These are phyloP conservation scores for Pituophis catenifer DNA, from an alignment of 2,113 vertebrate species.

Conservation along the genomic window DNA sequence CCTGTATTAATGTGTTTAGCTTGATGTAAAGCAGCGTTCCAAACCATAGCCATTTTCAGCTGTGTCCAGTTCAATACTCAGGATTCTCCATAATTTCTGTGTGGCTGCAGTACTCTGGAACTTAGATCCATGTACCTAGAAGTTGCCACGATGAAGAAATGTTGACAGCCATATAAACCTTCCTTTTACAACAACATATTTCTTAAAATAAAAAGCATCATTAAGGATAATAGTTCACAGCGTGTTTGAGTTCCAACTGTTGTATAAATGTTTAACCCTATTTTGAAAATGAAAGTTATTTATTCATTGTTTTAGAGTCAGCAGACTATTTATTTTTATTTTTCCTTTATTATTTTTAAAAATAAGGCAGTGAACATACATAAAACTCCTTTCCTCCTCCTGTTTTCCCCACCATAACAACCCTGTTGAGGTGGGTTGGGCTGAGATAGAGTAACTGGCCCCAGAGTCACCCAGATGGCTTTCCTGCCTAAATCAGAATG, in stretches of 20 bases:
- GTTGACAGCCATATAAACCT: neutral
- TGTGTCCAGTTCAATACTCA: neutral
- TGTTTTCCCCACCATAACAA: neutral
- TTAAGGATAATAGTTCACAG: neutral
- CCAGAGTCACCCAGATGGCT: neutral
- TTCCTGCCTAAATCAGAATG: neutral
- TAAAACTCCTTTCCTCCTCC: neutral
- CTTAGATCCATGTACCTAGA: neutral
- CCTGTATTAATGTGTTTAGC: neutral
- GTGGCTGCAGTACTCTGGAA: neutral
- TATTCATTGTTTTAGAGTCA: neutral
- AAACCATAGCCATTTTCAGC: neutral
- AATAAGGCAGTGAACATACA: neutral
- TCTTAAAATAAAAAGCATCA: neutral
- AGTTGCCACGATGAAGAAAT: neutral
- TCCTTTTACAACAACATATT: neutral
- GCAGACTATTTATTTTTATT: neutral
- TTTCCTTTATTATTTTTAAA: neutral
- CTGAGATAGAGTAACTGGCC: neutral
- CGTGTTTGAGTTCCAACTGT: neutral
- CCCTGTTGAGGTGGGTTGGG: neutral
- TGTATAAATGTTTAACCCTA: neutral
- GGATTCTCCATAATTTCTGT: neutral
- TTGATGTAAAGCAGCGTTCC: neutral
- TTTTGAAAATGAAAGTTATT: neutral